Conservation (phyloP, 1,140 invertebrate genomes). For the Saccostrea cuccullata region DNA sequence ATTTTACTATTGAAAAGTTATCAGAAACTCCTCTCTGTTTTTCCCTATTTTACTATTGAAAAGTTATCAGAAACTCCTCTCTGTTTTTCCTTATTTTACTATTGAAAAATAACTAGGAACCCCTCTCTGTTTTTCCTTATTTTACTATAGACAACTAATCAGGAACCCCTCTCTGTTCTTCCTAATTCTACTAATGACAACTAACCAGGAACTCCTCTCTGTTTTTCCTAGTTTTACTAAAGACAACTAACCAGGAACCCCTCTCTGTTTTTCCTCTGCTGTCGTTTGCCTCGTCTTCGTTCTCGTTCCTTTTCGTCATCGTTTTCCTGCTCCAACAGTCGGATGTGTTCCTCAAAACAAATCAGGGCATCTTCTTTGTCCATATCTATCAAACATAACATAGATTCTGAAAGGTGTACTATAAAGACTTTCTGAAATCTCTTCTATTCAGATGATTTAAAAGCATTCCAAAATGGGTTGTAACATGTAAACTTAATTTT, state of each 20-base stretch:
- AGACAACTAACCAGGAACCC: constrained; percentile 92
- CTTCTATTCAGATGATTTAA: too few relatives aligned
- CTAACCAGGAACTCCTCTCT: too few relatives aligned
- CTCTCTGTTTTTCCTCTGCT: constrained; percentile 94
- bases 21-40: constrained; percentile 50
- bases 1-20: background rate
- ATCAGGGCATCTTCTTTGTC: constrained; percentile 80
- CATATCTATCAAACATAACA: constrained; percentile 72
- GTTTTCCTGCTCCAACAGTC: constrained; percentile 82
- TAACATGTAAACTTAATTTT: too few relatives aligned
- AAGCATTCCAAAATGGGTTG: too few relatives aligned
- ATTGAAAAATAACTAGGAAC: constrained; percentile 80
- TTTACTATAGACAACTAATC: too few relatives aligned
- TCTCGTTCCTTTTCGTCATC: constrained; percentile 79
- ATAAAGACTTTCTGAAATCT: too few relatives aligned
- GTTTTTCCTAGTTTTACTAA: too few relatives aligned
- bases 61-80: background rate
- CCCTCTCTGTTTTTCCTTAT: constrained; percentile 82
- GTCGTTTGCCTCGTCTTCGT: constrained; percentile 84
- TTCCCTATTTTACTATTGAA: background rate
- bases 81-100: constrained; percentile 54
- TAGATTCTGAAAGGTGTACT: too few relatives aligned
- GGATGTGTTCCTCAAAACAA: constrained; percentile 97
- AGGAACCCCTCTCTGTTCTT: background rate
- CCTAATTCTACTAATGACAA: constrained; percentile 20